Conservation (phyloP, 2,888 invertebrate species). For the Isoperla grammatica region DNA sequence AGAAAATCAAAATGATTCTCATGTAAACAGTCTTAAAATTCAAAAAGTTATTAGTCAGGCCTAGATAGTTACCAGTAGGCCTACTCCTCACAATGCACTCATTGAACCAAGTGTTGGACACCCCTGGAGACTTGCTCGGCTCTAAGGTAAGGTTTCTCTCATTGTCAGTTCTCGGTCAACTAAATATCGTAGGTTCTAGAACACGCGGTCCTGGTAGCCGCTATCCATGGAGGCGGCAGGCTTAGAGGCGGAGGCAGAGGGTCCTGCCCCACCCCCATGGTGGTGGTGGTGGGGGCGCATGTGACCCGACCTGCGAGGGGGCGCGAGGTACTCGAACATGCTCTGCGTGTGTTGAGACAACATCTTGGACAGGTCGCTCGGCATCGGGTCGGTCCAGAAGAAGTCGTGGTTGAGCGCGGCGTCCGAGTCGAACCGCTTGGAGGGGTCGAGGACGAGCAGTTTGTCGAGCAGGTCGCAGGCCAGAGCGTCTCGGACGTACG, state of each 20-base stretch:
- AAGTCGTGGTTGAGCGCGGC: constrained; percentile 95
- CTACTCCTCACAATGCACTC: too few relatives aligned
- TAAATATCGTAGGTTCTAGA: constrained; percentile 44
- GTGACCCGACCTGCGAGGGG: constrained; percentile 64
- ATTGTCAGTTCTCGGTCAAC: too few relatives aligned
- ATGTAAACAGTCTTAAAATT: too few relatives aligned
- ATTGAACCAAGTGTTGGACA: too few relatives aligned
- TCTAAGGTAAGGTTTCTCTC: too few relatives aligned
- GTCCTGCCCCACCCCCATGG: constrained; percentile 41
- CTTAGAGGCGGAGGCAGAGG: constrained; percentile 38
- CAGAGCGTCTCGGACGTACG: constrained; percentile 85
- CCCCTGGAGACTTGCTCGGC: too few relatives aligned
- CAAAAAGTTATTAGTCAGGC: too few relatives aligned
- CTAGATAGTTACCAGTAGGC: too few relatives aligned
- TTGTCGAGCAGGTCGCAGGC: constrained; percentile 93
- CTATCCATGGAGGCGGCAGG: constrained; percentile 58
- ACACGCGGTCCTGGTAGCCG: constrained; percentile 81
- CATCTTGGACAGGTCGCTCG: constrained; percentile 86
- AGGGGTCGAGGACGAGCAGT: constrained; percentile 85
- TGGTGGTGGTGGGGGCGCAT: constrained; percentile 65
- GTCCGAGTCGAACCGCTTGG: constrained; percentile 81
- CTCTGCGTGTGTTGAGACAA: constrained; percentile 82
- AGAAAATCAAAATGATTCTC: too few relatives aligned
- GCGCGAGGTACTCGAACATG: constrained; percentile 91
- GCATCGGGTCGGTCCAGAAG: constrained; percentile 98